These are phyloP conservation scores for Lycocerus yunnanus DNA, from an alignment of 2,888 invertebrate species.

Conservation along the genomic window DNA sequence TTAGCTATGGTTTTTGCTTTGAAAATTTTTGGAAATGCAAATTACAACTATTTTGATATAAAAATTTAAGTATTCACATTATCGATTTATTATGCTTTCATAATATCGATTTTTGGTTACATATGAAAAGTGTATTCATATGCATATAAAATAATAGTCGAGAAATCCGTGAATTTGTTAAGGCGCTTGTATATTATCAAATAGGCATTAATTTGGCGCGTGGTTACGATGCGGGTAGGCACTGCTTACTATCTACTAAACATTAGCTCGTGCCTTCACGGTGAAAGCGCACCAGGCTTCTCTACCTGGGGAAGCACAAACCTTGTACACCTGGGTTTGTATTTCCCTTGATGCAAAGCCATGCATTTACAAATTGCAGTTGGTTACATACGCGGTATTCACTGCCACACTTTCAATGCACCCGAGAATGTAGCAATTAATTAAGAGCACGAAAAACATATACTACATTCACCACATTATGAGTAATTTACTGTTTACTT, in stretches of 20 bases:
- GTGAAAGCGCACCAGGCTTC: conserved; percentile 26
- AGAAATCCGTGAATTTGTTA: conserved; percentile 9
- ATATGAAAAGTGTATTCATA: background rate
- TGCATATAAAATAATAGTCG: background rate
- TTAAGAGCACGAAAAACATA: background rate
- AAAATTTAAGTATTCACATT: background rate
- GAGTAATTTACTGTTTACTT: background rate
- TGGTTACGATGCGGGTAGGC: conserved; percentile 24
- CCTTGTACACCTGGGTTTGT: conserved; percentile 19
- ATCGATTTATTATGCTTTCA: background rate
- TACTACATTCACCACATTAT: background rate
- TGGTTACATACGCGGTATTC: background rate
- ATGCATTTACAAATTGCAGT: conserved; percentile 1
- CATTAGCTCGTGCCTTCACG: conserved; percentile 31
- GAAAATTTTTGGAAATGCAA: no score
- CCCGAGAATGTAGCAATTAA: no score
- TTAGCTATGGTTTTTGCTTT: conserved; percentile 3
- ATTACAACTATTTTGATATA: background rate
- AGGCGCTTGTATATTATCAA: conserved; percentile 11
- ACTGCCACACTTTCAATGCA: background rate
- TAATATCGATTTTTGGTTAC: background rate
- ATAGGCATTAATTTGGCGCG: conserved; percentile 27
- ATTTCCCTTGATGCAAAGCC: background rate
- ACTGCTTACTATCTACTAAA: conserved; percentile 24
- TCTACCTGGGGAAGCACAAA: conserved; percentile 18